These are phyloP conservation scores for Solenodon paradoxus DNA, from an alignment of 2,113 vertebrate species.

Conservation along the genomic window DNA sequence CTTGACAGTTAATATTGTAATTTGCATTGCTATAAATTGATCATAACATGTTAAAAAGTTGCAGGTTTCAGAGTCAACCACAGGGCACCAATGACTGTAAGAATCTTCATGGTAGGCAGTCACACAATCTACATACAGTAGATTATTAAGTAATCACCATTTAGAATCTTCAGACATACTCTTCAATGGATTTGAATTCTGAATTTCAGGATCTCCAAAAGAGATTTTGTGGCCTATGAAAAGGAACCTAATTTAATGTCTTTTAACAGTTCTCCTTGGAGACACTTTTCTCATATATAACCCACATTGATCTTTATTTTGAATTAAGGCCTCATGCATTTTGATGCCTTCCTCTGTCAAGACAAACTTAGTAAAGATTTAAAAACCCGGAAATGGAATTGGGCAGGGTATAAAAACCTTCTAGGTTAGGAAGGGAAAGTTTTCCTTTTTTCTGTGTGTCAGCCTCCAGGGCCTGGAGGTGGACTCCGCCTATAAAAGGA, in stretches of 20 bases:
- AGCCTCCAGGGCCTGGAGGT: neutral
- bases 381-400: neutral
- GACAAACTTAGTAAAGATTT: conserved; percentile 4
- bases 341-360: neutral
- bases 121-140: neutral
- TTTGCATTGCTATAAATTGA: conserved; percentile 36
- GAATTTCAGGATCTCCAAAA: neutral
- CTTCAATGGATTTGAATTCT: neutral
- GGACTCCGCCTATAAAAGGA: neutral
- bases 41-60: neutral
- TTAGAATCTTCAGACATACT: neutral
- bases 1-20: conserved; percentile 25
- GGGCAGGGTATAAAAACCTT: neutral
- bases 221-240: neutral
- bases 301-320: conserved; percentile 10
- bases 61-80: neutral
- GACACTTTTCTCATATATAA: neutral
- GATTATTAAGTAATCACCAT: neutral
- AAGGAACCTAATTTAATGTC: neutral
- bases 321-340: neutral
- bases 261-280: neutral
- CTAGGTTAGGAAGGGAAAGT: neutral
- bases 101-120: neutral
- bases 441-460: neutral
- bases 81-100: neutral